phyloP scores from a whole-genome alignment of 2,888 invertebrate genomes.

The Lasioglossum pauxillum region DNA sequence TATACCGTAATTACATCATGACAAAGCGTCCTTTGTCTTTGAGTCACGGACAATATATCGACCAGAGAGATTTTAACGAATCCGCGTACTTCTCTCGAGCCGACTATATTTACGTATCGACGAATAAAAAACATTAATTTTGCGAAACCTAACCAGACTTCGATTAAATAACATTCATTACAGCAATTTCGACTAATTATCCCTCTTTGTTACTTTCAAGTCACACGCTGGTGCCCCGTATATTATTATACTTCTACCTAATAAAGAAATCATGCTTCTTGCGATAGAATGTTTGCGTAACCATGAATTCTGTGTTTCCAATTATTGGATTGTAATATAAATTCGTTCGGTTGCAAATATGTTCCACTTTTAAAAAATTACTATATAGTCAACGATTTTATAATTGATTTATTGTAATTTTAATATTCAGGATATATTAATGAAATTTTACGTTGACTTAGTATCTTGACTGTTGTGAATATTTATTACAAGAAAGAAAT shows the following conservation, averaged over 20 bases:
- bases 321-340: background rate
- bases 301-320: background rate
- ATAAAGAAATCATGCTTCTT: background rate
- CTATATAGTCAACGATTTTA: background rate
- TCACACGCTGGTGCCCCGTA: background rate
- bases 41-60: conserved; percentile 33
- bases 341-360: background rate
- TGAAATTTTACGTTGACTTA: background rate
- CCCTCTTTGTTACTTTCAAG: background rate
- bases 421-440: background rate
- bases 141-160: background rate
- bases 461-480: too few species aligned
- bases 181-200: background rate
- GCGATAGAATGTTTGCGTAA: background rate
- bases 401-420: background rate
- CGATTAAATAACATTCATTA: background rate
- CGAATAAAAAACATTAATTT: background rate
- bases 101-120: conserved; percentile 31
- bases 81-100: background rate
- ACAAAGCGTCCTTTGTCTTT: conserved; percentile 52
- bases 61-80: conserved; percentile 41
- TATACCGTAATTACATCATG: conserved; percentile 51
- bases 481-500: too few species aligned
- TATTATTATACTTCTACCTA: background rate
- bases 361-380: background rate